Evolutionary conservation across 1,140 invertebrate species (phyloP), one percentile per base, ranked within the genome.

Genomic region (Periplaneta americana): DNA sequence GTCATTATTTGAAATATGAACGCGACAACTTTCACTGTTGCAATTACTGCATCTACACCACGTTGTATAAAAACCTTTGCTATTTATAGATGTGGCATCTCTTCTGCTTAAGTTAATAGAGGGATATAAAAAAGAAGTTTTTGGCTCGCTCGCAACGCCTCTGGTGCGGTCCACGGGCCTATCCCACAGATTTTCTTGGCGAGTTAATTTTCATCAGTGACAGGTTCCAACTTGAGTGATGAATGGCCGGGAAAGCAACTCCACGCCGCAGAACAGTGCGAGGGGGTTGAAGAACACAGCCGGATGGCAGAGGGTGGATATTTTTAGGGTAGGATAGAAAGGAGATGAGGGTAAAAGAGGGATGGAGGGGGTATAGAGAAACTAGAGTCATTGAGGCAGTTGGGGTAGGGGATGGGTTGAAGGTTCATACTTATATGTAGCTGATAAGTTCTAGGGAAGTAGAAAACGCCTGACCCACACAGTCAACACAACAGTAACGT

Each of bases 161-260:
- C 39, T 48, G n/a, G 39, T 13, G 0, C n/a, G 39, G 39, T 48
- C 48, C 48, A 66, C 35, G 66, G 37, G 37, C 31, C 74, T 75
- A 37, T 37, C 34, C 77, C 35, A 37, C 35, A 78, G 35, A 37
- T 78, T 78, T 48, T 48, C 39, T 78, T 48, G 28, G 77, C 77
- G 39, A 78, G 77, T 78, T 80, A 80, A 80, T 80, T 80, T 80
- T 74, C 79, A 74, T 80, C 79, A 80, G 79, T 80, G 79, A 80
- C 79, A 80, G 79, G 37, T 66, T 48, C 33, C 79, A 31, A 32
- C 37, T 32, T 48, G 79, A 80, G 79, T 80, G 79, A 80, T 80
- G 79, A 80, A 80, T 80, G 79, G 48, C 22, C 48, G 6, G 28
- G n/a, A 28, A 22, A 28, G 48, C 22, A 66, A 66, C 77, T 78